These are phyloP conservation scores for Anguilla obscura DNA, from an alignment of 2,797 vertebrate species.

Conservation along the genomic window DNA sequence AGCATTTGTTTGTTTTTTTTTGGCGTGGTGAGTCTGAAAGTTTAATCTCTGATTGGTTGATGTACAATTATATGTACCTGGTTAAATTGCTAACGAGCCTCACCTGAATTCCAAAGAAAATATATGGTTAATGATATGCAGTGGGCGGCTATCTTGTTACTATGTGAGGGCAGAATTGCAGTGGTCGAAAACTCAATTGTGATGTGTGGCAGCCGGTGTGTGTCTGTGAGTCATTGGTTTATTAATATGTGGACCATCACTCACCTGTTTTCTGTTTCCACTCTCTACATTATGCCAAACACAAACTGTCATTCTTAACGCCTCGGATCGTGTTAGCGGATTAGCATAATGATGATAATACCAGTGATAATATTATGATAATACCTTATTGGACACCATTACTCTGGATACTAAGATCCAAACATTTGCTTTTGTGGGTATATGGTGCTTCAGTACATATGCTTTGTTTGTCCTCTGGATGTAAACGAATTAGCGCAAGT, in stretches of 20 bases:
- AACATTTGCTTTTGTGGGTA: background rate
- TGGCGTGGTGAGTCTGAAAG: background rate
- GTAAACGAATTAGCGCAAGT: background rate
- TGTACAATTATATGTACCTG: background rate
- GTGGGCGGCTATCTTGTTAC: background rate
- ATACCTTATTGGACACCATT: background rate
- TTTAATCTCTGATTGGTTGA: background rate
- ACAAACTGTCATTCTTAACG: background rate
- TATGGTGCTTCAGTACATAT: background rate
- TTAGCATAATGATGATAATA: background rate
- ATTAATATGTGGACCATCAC: background rate
- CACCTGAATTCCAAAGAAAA: background rate
- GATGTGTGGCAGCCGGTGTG: background rate
- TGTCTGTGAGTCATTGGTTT: background rate
- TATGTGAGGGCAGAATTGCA: background rate
- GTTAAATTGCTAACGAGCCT: background rate
- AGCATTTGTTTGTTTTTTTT: background rate
- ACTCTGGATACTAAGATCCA: background rate
- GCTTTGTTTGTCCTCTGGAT: slow-evolving; percentile 1
- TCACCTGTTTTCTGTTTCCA: background rate
- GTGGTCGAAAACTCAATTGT: background rate
- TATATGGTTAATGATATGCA: background rate
- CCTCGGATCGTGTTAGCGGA: background rate
- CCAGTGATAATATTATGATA: background rate
- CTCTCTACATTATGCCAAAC: background rate